Evolutionary conservation across 2,113 vertebrate genomes (phyloP).

Genomic region (Mus pahari): DNA sequence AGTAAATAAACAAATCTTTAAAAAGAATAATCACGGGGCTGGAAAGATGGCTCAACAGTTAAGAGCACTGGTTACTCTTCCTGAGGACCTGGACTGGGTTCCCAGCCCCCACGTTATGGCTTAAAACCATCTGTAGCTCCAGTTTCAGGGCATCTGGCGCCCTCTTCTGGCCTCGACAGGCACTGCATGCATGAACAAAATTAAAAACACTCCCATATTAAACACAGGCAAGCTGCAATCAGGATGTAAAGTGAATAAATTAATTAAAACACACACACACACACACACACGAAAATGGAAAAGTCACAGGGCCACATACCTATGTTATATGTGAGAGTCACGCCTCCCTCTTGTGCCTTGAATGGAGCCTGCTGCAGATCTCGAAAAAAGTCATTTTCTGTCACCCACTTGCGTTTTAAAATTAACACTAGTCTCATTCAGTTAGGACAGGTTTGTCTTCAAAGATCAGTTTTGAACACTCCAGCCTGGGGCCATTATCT

Average conservation of each 20-base stretch:
- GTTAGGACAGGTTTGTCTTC: not conserved
- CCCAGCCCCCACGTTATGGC: not conserved
- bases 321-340: not conserved
- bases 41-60: not conserved
- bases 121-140: not conserved
- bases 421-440: not conserved
- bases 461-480: not conserved
- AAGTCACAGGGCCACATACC: not conserved
- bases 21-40: not conserved
- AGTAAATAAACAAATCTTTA: no score
- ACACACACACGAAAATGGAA: not conserved
- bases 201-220: not conserved
- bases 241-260: no score
- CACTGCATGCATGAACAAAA: not conserved
- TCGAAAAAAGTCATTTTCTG: not conserved
- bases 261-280: no score
- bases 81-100: not conserved
- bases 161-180: not conserved
- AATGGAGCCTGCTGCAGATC: no score
- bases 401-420: not conserved
- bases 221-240: not conserved
- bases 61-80: not conserved
- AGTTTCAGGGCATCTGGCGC: not conserved
- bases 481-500: no score
- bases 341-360: no score